These are phyloP conservation scores for Sebastes goodei DNA, from an alignment of 2,797 vertebrate genomes.

Conservation along the genomic window DNA sequence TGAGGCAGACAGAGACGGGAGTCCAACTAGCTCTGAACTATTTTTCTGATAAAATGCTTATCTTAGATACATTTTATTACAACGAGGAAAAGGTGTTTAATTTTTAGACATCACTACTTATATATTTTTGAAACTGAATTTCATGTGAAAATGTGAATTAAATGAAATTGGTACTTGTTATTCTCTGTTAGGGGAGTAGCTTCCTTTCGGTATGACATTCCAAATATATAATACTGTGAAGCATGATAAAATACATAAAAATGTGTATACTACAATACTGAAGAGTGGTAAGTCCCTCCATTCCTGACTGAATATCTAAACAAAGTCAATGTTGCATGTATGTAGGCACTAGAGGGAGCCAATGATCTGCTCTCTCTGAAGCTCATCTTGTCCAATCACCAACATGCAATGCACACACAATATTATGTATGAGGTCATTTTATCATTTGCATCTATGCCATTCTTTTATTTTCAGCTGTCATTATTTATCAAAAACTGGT, in stretches of 20 bases:
- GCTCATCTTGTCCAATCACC: neutral
- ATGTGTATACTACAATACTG: too few relatives aligned
- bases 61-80: too few relatives aligned
- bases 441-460: neutral
- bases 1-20: neutral
- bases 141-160: too few relatives aligned
- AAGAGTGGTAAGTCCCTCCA: neutral
- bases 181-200: too few relatives aligned
- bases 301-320: neutral
- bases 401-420: neutral
- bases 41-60: too few relatives aligned
- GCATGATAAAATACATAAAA: neutral
- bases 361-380: neutral
- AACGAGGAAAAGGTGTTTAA: too few relatives aligned
- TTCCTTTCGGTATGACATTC: too few relatives aligned
- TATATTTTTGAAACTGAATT: too few relatives aligned
- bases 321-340: neutral
- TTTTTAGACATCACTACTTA: too few relatives aligned
- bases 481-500: neutral
- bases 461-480: neutral
- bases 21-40: neutral
- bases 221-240: neutral
- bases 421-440: neutral
- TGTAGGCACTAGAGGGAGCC: constrained; percentile 8
- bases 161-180: too few relatives aligned